Evolutionary conservation across 2,888 invertebrate genomes (phyloP).

Genomic region (Macrosiphum euphorbiae): DNA sequence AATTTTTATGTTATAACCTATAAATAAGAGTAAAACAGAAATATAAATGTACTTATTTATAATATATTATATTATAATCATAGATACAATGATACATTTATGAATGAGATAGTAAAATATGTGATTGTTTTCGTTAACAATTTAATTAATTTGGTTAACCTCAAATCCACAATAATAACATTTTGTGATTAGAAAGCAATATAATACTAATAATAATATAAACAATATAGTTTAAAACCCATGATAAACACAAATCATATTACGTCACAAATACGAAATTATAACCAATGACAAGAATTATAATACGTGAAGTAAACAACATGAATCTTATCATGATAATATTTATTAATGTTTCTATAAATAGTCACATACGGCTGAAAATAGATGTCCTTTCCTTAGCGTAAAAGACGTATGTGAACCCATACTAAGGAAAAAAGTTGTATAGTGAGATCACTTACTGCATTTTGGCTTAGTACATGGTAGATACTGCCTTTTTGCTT

Average conservation of each 20-base stretch:
- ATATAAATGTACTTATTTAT: too few species aligned
- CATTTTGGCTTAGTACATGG: neutral
- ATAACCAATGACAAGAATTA: too few species aligned
- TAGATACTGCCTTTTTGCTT: neutral
- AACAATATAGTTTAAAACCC: neutral
- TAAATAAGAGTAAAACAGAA: too few species aligned
- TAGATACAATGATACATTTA: too few species aligned
- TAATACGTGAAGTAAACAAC: neutral
- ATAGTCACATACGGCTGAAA: constrained; percentile 12
- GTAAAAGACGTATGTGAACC: neutral
- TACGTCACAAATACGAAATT: too few species aligned
- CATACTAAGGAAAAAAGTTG: neutral
- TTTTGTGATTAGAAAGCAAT: too few species aligned
- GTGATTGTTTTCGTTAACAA: neutral
- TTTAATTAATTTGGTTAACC: neutral
- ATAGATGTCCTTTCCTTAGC: neutral
- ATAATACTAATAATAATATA: neutral
- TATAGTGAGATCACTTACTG: constrained; percentile 12
- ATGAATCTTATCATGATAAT: neutral
- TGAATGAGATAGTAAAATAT: too few species aligned
- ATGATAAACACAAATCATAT: neutral
- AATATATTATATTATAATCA: too few species aligned
- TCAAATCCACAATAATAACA: neutral
- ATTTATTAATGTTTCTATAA: neutral
- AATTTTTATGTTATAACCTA: too few species aligned